These are phyloP conservation scores for Anas platyrhynchos DNA, from an alignment of 2,113 vertebrate species.

Conservation along the genomic window DNA sequence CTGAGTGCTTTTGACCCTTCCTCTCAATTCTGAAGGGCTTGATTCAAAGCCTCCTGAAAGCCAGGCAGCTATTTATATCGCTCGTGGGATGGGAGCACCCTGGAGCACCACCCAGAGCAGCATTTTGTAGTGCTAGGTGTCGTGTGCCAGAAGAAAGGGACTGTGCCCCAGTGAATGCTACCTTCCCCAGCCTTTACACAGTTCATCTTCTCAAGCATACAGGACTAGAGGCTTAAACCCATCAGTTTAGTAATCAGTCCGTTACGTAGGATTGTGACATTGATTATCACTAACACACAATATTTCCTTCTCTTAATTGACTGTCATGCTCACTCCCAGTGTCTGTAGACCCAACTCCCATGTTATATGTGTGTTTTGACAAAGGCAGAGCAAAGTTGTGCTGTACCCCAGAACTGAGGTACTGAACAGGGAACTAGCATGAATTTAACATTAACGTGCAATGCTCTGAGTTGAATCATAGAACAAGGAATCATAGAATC, in stretches of 20 bases:
- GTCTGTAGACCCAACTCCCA: background rate
- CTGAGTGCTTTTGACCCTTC: background rate
- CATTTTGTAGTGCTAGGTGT: background rate
- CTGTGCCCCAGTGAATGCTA: background rate
- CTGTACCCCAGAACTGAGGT: background rate
- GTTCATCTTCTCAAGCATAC: background rate
- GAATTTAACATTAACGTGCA: background rate
- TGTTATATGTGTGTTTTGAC: accelerated
- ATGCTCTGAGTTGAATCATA: background rate
- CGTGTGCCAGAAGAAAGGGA: background rate
- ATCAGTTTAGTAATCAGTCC: background rate
- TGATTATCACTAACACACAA: background rate
- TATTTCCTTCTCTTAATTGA: background rate
- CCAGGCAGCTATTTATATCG: background rate
- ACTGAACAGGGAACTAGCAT: background rate
- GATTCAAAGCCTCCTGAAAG: background rate
- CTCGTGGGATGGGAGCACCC: background rate
- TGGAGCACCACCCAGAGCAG: background rate
- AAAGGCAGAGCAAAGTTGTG: background rate
- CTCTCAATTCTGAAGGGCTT: background rate
- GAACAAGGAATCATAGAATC: background rate
- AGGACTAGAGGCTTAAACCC: background rate
- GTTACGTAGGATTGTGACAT: background rate
- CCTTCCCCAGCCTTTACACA: background rate
- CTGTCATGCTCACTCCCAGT: background rate